Evolutionary conservation across 2,113 vertebrate species (phyloP), one percentile per base, ranked within the genome.

Genomic region (Peromyscus californicus): DNA sequence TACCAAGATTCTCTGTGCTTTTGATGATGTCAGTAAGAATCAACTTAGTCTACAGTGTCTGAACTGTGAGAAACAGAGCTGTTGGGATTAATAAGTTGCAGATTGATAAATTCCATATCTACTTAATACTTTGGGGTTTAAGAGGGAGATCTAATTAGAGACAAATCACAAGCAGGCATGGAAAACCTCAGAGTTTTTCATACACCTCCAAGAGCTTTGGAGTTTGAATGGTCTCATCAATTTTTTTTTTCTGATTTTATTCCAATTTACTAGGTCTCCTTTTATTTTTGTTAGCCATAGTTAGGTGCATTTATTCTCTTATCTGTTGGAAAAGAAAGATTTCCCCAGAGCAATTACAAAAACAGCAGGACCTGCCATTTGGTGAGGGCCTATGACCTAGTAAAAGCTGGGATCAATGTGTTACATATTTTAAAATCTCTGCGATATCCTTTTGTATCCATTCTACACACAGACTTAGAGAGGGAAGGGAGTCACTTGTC

Each of bases 171-270:
- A 36, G 67, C 65, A 67, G 19, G n/a, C 36, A 24, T 63, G 29
- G 65, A 45, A 79, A 89, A 78, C 12, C 65, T 70, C 42, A 90
- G 67, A 93, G 67, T 1, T 61, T 72, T 82, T 36, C 45, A 15
- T 21, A 36, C 13, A 48, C 39, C 8, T 78, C 70, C 26, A 45
- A 72, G 83, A 94, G 9, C 61, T 80, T 85, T 80, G 59, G 31
- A 79, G 8, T 89, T 59, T 84, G 42, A 92, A 78, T 26, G 31
- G 51, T 85, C 45, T 84, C 42, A 72, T 69, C 33, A 26, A 1
- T 70, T 82, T 24, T n/a, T 21, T 57, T 95, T 97, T 96, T 39
- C 67, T 92, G 63, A 78, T 82, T 97, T 94, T 90, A 90, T 48
- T 82, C 15, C 17, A 51, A n/a, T 90, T 42, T 31, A 33, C 31